Percentiles rank a stretch among this genome's conserved stretches.
phyloP scores from a whole-genome alignment of 37 sponge, comb jelly and placozoan species.

The Halisarca cf. caerulea region DNA sequence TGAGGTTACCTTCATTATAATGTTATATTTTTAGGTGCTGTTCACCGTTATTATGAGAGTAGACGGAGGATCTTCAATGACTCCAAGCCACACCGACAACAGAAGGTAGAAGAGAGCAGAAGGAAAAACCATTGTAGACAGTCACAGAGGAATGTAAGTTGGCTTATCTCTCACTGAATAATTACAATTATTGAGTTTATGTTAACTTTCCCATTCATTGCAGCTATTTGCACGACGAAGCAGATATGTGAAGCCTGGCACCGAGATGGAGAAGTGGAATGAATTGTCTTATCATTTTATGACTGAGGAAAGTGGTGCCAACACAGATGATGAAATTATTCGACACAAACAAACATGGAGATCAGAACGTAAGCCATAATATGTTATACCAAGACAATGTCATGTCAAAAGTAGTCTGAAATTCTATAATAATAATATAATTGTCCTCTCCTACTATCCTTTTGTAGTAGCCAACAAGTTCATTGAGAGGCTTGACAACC shows the following conservation, averaged over 20 bases:
- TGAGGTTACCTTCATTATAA: too few relatives aligned
- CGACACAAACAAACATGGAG: slow-evolving; percentile 9
- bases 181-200: not conserved
- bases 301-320: slow-evolving; percentile 21
- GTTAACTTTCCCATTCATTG: too few relatives aligned
- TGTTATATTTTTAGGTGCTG: not conserved
- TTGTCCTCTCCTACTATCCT: not conserved
- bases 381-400: too few relatives aligned
- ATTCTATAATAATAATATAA: too few relatives aligned
- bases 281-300: slow-evolving; percentile 5
- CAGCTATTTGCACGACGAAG: slow-evolving; percentile 27
- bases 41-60: slow-evolving; percentile 18
- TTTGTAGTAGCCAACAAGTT: not conserved
- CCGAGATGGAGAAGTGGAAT: slow-evolving; percentile 19
- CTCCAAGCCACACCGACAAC: not conserved
- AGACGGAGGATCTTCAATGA: slow-evolving; percentile 32
- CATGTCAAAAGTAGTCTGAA: too few relatives aligned
- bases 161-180: not conserved
- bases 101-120: not conserved
- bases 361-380: slow-evolving; percentile 6
- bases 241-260: not conserved
- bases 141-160: slow-evolving; percentile 19
- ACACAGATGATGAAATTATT: slow-evolving; percentile 10
- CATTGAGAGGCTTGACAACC: slow-evolving; percentile 1
- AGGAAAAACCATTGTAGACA: not conserved